Percentiles rank a stretch among this genome's conserved stretches.
Conservation (phyloP, 23 tunicate species). For the Aplidium turbinatum region DNA sequence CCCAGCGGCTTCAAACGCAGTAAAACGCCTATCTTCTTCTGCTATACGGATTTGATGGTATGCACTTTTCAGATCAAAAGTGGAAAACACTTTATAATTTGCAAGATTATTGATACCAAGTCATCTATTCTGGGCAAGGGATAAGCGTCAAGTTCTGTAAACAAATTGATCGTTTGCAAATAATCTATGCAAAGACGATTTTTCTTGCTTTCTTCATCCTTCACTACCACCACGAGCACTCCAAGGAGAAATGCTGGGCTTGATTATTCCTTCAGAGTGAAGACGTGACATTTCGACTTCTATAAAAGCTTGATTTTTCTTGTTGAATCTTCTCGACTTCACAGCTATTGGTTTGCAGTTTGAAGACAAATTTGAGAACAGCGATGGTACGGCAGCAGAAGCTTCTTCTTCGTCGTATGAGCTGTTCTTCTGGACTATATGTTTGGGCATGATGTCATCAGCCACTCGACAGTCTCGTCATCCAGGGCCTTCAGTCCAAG, state of each 20-base stretch:
- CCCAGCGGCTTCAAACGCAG: conserved; percentile 23
- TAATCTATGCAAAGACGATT: conserved; percentile 13
- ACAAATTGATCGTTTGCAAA: conserved; percentile 20
- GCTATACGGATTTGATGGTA: conserved; percentile 22
- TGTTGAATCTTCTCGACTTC: too few relatives aligned
- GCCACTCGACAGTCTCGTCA: too few relatives aligned
- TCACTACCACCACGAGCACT: conserved; percentile 15
- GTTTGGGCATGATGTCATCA: too few relatives aligned
- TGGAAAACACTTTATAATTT: not conserved
- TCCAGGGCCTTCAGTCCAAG: too few relatives aligned
- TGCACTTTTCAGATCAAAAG: conserved; percentile 29
- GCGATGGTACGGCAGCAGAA: too few relatives aligned
- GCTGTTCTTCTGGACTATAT: too few relatives aligned
- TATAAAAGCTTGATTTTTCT: too few relatives aligned
- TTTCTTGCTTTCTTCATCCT: not conserved
- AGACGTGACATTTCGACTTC: too few relatives aligned
- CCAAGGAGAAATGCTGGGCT: conserved; percentile 34
- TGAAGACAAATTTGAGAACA: too few relatives aligned
- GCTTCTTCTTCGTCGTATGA: too few relatives aligned
- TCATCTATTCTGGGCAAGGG: conserved; percentile 15
- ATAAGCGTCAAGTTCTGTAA: conserved; percentile 18
- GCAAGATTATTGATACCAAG: conserved; percentile 1
- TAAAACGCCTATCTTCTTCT: not conserved
- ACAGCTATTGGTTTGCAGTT: too few relatives aligned
- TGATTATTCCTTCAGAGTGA: not conserved